Evolutionary conservation across 1,140 invertebrate species (phyloP).

Genomic region (Drosophila pseudoananassae): DNA sequence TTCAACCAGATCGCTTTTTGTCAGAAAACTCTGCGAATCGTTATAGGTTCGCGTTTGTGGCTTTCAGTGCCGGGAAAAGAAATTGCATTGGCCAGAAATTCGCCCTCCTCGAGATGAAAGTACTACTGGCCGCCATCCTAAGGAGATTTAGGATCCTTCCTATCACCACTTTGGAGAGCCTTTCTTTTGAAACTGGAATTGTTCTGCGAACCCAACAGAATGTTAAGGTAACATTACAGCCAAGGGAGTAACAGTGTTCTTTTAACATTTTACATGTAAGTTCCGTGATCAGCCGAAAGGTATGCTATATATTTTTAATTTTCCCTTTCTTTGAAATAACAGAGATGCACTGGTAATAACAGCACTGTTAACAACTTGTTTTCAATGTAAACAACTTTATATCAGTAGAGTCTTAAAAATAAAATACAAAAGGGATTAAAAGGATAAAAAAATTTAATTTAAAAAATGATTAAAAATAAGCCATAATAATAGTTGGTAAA

Average conservation of each 20-base stretch:
- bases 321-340: background rate
- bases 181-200: constrained; percentile 59
- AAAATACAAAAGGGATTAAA: background rate
- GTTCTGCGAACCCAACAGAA: constrained; percentile 57
- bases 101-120: constrained; percentile 84
- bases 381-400: constrained; percentile 30
- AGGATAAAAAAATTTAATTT: background rate
- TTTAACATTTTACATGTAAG: background rate
- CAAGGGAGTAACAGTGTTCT: background rate
- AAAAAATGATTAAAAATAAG: background rate
- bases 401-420: constrained; percentile 3
- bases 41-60: constrained; percentile 86
- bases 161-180: constrained; percentile 43
- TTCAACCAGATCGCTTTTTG: constrained; percentile 91
- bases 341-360: background rate
- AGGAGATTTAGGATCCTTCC: constrained; percentile 66
- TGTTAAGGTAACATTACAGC: constrained; percentile 30
- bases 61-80: constrained; percentile 85
- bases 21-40: constrained; percentile 86
- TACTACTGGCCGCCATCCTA: constrained; percentile 79
- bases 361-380: constrained; percentile 19
- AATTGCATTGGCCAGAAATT: constrained; percentile 84
- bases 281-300: background rate
- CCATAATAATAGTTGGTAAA: too few relatives aligned
- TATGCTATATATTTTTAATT: background rate